Evolutionary conservation across 1,140 invertebrate species (phyloP), one percentile per base, ranked within the genome.

Genomic region (Plectrocnemia conspersa): DNA sequence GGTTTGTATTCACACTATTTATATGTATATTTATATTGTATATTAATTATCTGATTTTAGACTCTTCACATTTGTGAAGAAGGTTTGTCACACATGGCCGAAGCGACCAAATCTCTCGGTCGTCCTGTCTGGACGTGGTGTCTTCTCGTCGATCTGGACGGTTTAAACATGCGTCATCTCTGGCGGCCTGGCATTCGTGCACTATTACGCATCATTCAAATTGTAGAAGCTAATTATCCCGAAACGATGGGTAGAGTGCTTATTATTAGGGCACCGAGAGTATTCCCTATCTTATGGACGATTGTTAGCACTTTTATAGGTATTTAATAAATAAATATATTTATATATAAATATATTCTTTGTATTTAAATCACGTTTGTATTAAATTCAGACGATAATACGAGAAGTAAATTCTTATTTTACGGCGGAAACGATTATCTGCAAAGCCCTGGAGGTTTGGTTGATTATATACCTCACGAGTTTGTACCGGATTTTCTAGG

Each of bases 241-340:
- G 93, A 97, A 74, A 97, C 93, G 6, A 90, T 97, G 86, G 91
- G 90, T 11, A 74, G 85, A 36, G 89, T 94, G 41, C 76, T 94
- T 19, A 90, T 95, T 57, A 86, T 92, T 48, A 77, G 91, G 58
- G 91, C 91, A 22, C 92, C 92, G 1, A 78, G 93, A 58, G 92
- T 96, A 36, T 97, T 97, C 68, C 94, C 94, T 1, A 93, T 97
- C 54, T 76, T 97, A n/a, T 97, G 94, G 94, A 97, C 93, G 0
- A 80, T 97, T 38, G 89, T 97, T 46, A 91, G 89, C 66, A 92
- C 92, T n/a, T 97, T 97, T 69, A 97, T 97, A 64, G 81, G 83
- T 86, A 68, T 77, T 71, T 62, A 35, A 9, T 33, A 29, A 18
- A 47, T 27, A n/a, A 29, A 10, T 32, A 47, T 47, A 32, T 2